Evolutionary conservation across 2,888 invertebrate genomes (phyloP).

Genomic region (Nephrotoma appendiculata): DNA sequence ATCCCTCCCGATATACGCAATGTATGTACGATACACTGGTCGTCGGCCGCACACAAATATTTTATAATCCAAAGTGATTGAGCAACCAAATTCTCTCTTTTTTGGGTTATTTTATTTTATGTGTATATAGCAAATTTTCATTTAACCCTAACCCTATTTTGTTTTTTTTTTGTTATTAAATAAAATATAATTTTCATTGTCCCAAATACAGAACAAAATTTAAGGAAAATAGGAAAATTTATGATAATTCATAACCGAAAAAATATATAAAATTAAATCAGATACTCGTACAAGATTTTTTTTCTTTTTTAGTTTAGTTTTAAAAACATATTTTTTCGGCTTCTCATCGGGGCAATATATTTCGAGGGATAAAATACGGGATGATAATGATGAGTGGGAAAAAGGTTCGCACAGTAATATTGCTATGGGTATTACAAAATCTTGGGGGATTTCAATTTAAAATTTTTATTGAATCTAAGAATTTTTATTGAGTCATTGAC

Average conservation of each 20-base stretch:
- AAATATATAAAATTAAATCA: background rate
- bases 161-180: background rate
- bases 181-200: background rate
- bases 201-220: background rate
- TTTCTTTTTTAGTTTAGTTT: background rate
- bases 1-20: background rate
- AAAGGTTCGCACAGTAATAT: background rate
- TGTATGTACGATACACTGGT: background rate
- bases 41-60: background rate
- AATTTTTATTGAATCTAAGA: background rate
- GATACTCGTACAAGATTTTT: background rate
- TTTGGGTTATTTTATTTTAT: background rate
- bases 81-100: background rate
- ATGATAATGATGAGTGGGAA: background rate
- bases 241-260: background rate
- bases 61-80: background rate
- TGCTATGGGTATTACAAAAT: background rate
- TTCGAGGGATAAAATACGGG: background rate
- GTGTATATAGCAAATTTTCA: background rate
- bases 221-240: background rate
- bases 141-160: background rate
- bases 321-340: background rate
- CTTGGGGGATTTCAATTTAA: background rate
- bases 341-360: background rate
- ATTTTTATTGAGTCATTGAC: background rate